These are phyloP conservation scores for Embiotoca jacksoni DNA, from an alignment of 2,113 vertebrate species.

Conservation along the genomic window DNA sequence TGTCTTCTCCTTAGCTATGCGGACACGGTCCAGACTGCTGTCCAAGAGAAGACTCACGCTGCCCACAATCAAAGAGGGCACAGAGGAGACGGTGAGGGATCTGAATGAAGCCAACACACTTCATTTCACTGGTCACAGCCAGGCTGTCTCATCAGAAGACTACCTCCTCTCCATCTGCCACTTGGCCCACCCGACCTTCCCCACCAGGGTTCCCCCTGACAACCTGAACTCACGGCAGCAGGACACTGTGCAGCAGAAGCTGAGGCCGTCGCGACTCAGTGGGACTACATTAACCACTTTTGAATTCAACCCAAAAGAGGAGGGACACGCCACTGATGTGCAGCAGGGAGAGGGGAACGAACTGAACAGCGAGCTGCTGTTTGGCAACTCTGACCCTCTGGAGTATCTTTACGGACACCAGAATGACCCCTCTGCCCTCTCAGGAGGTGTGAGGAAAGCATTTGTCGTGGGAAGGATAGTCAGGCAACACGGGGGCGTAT, in stretches of 20 bases:
- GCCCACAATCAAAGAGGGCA: constrained; percentile 87
- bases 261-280: constrained; percentile 36
- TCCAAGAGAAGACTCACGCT: constrained; percentile 82
- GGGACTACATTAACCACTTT: constrained; percentile 16
- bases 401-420: constrained; percentile 84
- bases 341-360: constrained; percentile 23
- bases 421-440: constrained; percentile 44
- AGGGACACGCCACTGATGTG: neutral
- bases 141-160: constrained; percentile 79
- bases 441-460: constrained; percentile 34
- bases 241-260: constrained; percentile 41
- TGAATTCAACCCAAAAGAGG: constrained; percentile 1
- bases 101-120: constrained; percentile 62
- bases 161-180: constrained; percentile 92
- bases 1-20: constrained; percentile 82
- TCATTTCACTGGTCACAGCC: constrained; percentile 43
- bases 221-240: constrained; percentile 38
- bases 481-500: neutral
- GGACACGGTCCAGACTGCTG: constrained; percentile 81
- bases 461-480: constrained; percentile 4
- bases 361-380: constrained; percentile 23
- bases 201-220: constrained; percentile 58
- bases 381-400: constrained; percentile 81
- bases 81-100: constrained; percentile 82
- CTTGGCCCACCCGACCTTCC: constrained; percentile 87